Evolutionary conservation across 2,113 vertebrate genomes (phyloP), one percentile per base, ranked within the genome.

Genomic region (Porphyrio hochstetteri): DNA sequence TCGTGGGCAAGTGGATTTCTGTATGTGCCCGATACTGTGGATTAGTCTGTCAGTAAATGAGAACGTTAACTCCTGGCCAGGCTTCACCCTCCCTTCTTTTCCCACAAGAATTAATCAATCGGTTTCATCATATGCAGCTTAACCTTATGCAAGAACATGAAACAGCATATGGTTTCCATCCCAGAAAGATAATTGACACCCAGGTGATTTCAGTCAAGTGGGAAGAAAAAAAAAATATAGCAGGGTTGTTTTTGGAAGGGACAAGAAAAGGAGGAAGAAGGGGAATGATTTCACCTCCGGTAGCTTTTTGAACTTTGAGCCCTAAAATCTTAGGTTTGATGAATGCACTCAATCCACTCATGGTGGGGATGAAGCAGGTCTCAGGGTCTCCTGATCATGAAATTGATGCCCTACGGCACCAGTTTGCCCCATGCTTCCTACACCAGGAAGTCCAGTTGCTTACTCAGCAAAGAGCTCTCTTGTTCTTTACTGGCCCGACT

Each of bases 91-190:
- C 77, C 55, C 23, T 88, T 82, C 36, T 50, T 94, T 97, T 97
- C 97, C 96, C 94, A 80, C 90, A 93, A 97, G 98, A 97, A 96
- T 94, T 86, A 94, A 88, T 61, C 44, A 88, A 97, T 97, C 77
- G 13, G 83, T 99, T 99, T 99, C 98, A 98, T 99, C 99, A 99
- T 98, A 96, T 92, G 81, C 72, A 88, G 79, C 95, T 97, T 97
- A 98, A 98, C 98, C 98, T 99, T 98, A 99, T 98, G 98, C 98
- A 99, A 99, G 98, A 98, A 77, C 44, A 61, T 98, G 98, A 98
- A 99, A 99, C 90, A 87, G 96, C 96, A 96, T 97, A 96, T 87
- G 53, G 68, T 93, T 95, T 96, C 96, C 95, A 90, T 97, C 95
- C 97, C 97, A 86, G 97, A 96, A 97, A 97, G 98, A 98, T 99